Evolutionary conservation across 2,888 invertebrate genomes (phyloP), one percentile per base, ranked within the genome.

Genomic region (Eupithecia exiguata): DNA sequence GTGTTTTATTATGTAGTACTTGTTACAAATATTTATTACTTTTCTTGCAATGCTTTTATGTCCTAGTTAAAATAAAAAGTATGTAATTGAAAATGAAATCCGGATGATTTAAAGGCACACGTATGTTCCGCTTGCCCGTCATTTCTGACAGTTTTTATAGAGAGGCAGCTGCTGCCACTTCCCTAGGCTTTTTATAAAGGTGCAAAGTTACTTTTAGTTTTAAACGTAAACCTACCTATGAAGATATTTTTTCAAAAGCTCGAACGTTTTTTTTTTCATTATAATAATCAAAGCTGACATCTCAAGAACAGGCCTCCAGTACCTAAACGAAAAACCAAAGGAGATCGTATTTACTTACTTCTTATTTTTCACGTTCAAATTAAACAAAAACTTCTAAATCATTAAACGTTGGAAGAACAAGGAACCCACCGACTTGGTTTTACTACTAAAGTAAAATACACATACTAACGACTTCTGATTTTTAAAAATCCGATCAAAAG

Each of bases 141-240:
- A 76, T 73, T 78, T 69, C 74, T 77, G 77, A 71, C 75, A 71
- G 77, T 78, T 78, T 77, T 79, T 73, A 78, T 77, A 74, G 74
- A 43, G 68, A 61, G n/a, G 76, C 80, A 77, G 77, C 78, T 76
- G 78, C 74, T 73, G 69, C 53, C 40, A 74, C 77, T 76, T 77
- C 77, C 69, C 71, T 74, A 69, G 71, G 65, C 69, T 76, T 76
- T 79, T 79, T 62, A 46, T 18, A 66, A 66, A 66, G 66, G 40
- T 66, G 66, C 66, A 40, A 62, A 62, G 40, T 16, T 21, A 66
- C 25, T 30, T 43, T 68, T 53, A 68, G 43, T 40, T 69, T 40
- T 16, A 25, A n/a, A 38, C n/a, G 16, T 43, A 40, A 25, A 35
- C 30, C 30, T 61, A 30, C 14, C 30, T 30, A 30, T 30, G 30